Evolutionary conservation across 2,113 vertebrate genomes (phyloP).

Genomic region (Isichthys henryi): DNA sequence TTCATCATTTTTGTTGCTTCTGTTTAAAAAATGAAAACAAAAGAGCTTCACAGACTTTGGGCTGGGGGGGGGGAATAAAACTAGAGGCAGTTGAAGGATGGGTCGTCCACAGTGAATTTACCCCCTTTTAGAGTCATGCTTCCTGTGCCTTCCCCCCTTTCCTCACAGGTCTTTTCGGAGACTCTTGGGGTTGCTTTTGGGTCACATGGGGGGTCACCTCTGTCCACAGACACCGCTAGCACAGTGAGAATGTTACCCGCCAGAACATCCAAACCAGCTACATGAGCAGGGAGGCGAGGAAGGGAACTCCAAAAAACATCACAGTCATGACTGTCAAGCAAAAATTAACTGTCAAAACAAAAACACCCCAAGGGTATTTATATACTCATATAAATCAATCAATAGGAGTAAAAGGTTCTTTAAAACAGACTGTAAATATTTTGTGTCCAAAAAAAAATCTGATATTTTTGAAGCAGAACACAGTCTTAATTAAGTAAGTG

Average conservation of each 20-base stretch:
- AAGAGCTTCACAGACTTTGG: neutral
- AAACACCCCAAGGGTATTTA: slow-evolving; percentile 11
- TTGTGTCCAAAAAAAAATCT: slow-evolving; percentile 39
- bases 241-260: slow-evolving; percentile 70
- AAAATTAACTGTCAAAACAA: slow-evolving; percentile 12
- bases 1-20: slow-evolving; percentile 5
- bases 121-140: neutral
- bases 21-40: neutral
- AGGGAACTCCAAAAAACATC: neutral
- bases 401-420: neutral
- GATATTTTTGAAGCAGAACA: slow-evolving; percentile 41
- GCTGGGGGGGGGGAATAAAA: neutral
- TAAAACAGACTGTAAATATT: slow-evolving; percentile 2
- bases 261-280: neutral
- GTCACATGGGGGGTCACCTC: slow-evolving; percentile 77
- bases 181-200: slow-evolving; percentile 80
- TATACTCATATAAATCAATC: neutral
- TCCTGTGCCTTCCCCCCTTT: slow-evolving; percentile 9
- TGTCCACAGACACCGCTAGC: slow-evolving; percentile 92
- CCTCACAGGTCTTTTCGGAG: slow-evolving; percentile 89
- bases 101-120: slow-evolving; percentile 5
- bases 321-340: neutral
- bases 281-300: neutral
- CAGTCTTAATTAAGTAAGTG: slow-evolving; percentile 45
- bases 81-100: neutral